Evolutionary conservation across 2,113 vertebrate species (phyloP).

Genomic region (Ondatra zibethicus): DNA sequence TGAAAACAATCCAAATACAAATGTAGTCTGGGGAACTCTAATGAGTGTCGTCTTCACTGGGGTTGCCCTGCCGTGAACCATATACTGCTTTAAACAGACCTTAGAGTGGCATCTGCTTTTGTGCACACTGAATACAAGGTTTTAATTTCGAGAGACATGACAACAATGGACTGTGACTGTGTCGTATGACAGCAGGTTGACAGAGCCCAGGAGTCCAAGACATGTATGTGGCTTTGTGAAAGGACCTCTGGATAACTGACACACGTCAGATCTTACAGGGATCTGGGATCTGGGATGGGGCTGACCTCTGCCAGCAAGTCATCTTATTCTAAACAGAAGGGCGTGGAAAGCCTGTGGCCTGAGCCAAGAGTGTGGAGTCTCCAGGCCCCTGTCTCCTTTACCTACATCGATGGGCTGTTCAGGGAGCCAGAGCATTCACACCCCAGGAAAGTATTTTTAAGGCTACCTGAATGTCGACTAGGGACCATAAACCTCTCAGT

Average conservation of each 20-base stretch:
- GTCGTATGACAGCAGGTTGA: conserved; percentile 84
- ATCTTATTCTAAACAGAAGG: conserved; percentile 90
- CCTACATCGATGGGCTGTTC: conserved; percentile 79
- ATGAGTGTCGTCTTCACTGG: neutral
- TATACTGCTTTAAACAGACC: conserved; percentile 22
- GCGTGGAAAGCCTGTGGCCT: conserved; percentile 87
- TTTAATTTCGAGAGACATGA: conserved; percentile 72
- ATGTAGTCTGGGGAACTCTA: neutral
- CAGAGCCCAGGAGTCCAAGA: conserved; percentile 78
- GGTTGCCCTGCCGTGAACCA: neutral
- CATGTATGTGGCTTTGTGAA: conserved; percentile 79
- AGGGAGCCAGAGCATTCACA: conserved; percentile 68
- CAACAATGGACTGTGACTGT: conserved; percentile 82
- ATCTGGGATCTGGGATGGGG: conserved; percentile 87
- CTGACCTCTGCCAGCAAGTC: conserved; percentile 89
- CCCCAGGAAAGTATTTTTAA: conserved; percentile 83
- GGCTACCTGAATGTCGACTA: conserved; percentile 73
- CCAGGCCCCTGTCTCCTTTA: conserved; percentile 85
- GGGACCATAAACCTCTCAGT: conserved; percentile 70
- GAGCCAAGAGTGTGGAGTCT: conserved; percentile 87
- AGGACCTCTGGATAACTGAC: conserved; percentile 85
- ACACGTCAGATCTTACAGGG: conserved; percentile 84
- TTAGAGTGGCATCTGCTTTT: neutral
- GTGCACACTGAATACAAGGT: neutral
- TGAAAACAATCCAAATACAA: neutral